Base-by-base conservation (phyloP, 2,113 vertebrate genomes). In the Megaceryle maxima region DNA sequence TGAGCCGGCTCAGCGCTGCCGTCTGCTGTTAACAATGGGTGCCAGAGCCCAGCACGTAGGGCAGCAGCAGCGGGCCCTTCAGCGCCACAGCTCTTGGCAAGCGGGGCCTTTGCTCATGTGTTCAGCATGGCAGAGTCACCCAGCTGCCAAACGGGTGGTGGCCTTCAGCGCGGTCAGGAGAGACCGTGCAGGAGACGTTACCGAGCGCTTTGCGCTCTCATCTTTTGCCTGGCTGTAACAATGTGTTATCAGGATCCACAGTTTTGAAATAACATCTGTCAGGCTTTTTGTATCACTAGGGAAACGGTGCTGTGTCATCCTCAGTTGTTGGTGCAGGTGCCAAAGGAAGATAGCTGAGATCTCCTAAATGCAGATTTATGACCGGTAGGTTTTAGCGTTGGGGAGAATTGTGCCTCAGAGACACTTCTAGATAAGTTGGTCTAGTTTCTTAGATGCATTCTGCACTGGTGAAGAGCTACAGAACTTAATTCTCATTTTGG, bases 171-270 rank as follows among this genome's bases (percentile, higher is more conserved):
- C 26, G 17, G 21, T 37, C 37, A 41, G 39, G 39, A 41, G 39
- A 41, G 39, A 37, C 37, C 37, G 37, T 37, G 4, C 14, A 44
- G 35, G 26, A 25, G 37, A 5, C 44, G 22, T 1, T 4, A 2
- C 11, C 2, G 41, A 48, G 33, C 46, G 46, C 46, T 20, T 46
- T 12, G 0, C 28, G 33, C 46, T 14, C 24, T 35, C 10, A 0
- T 28, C 37, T 29, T 67, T 28, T 48, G 48, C 14, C 64, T 6
- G 41, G 1, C 20, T 1, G 4, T n/a, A 22, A 1, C n/a, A 0
- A 0, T 0, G 20, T 1, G 51, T 33, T 35, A 41, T 60, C 5
- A 2, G 35, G 37, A 14, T 22, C 51, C 0, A 0, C 6, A 0
- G 2, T 0, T 25, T 8, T 44, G 57, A 28, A 39, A 18, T 14